Evolutionary conservation across 1,140 invertebrate genomes (phyloP).

Genomic region (Penaeus chinensis): DNA sequence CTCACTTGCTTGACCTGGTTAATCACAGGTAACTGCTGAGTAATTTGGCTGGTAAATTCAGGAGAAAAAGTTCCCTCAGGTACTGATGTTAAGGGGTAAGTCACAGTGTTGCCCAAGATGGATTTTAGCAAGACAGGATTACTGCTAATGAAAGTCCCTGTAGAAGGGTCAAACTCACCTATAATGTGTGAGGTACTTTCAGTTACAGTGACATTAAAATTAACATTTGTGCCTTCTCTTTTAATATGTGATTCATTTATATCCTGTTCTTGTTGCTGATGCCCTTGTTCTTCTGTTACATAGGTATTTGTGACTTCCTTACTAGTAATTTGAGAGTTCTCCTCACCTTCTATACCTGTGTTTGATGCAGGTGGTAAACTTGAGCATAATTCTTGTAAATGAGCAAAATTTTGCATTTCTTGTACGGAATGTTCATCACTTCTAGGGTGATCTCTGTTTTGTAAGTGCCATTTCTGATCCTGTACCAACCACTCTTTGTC

Average conservation of each 20-base stretch:
- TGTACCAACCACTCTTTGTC: no score
- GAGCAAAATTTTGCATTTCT: no score
- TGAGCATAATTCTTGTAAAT: no score
- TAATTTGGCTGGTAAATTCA: background rate
- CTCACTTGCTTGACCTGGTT: background rate
- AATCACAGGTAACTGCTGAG: background rate
- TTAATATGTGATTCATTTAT: background rate
- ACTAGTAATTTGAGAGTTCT: no score
- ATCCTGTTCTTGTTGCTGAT: background rate
- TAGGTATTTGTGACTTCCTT: no score
- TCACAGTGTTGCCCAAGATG: slow-evolving; percentile 21
- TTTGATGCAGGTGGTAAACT: no score
- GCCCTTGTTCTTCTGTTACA: background rate
- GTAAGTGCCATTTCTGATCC: no score
- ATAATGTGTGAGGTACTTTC: slow-evolving; percentile 7
- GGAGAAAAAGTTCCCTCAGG: background rate
- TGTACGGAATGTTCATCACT: no score
- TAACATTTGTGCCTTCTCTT: background rate
- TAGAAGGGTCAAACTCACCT: slow-evolving; percentile 38
- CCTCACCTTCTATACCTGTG: no score
- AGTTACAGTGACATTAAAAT: background rate
- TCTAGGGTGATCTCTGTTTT: no score
- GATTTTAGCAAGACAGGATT: slow-evolving; percentile 32
- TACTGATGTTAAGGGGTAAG: background rate
- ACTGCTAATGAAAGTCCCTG: slow-evolving; percentile 30